Evolutionary conservation across 2,113 vertebrate species (phyloP).

Genomic region (Hippoglossus stenolepis): DNA sequence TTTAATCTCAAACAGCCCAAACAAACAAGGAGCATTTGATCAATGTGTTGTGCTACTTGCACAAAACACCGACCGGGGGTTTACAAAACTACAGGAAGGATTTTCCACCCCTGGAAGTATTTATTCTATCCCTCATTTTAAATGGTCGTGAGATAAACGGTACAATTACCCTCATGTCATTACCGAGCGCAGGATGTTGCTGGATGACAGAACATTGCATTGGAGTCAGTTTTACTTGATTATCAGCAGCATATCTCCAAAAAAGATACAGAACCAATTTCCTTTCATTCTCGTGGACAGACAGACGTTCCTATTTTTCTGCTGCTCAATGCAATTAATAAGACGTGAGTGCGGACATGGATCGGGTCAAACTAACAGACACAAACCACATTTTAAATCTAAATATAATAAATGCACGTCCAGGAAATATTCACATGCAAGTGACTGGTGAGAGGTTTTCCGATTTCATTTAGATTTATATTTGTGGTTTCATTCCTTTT

Average conservation of each 20-base stretch:
- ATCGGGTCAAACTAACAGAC: not conserved
- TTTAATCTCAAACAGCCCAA: too few relatives aligned
- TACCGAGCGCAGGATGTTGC: conserved; percentile 1
- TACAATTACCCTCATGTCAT: not conserved
- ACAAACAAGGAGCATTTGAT: too few relatives aligned
- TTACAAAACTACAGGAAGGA: too few relatives aligned
- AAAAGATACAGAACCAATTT: not conserved
- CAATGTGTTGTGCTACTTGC: too few relatives aligned
- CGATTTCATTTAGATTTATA: too few relatives aligned
- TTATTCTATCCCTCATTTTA: not conserved
- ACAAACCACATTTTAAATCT: not conserved
- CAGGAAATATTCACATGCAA: too few relatives aligned
- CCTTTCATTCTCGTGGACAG: not conserved
- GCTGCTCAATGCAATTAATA: not conserved
- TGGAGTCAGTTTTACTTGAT: too few relatives aligned
- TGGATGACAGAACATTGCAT: too few relatives aligned
- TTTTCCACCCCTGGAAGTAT: too few relatives aligned
- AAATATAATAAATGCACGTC: not conserved
- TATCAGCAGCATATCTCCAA: not conserved
- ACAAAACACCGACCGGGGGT: too few relatives aligned
- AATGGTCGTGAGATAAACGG: not conserved
- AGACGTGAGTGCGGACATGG: not conserved
- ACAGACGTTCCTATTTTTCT: not conserved
- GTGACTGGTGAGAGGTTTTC: too few relatives aligned
- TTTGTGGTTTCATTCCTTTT: too few relatives aligned